phyloP scores from a whole-genome alignment of 2,888 invertebrate genomes.

The Yponomeuta plumbellus region DNA sequence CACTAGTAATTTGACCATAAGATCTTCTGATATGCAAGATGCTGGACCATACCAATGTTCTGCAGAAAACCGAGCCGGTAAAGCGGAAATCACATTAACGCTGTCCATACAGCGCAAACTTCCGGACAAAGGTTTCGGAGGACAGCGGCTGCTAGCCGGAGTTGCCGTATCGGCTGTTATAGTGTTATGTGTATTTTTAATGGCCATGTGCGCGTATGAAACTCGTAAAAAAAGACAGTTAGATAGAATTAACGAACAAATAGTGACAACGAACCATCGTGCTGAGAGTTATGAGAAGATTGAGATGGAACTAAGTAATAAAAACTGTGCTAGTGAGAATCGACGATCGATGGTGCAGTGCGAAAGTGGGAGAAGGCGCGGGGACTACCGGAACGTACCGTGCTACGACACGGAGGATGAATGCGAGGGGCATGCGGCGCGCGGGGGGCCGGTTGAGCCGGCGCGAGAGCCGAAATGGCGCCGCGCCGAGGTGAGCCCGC shows the following conservation, averaged over 20 bases:
- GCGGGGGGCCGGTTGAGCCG: slow-evolving; percentile 46
- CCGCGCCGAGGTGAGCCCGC: slow-evolving; percentile 65
- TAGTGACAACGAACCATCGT: slow-evolving; percentile 63
- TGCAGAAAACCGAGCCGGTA: slow-evolving; percentile 88
- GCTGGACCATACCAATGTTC: slow-evolving; percentile 86
- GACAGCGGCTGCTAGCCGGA: slow-evolving; percentile 79
- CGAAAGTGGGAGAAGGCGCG: slow-evolving; percentile 74
- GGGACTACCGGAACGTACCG: slow-evolving; percentile 84
- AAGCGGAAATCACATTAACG: slow-evolving; percentile 83
- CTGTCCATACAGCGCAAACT: slow-evolving; percentile 82
- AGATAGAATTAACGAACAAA: slow-evolving; percentile 72
- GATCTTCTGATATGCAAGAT: slow-evolving; percentile 83
- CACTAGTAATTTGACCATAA: slow-evolving; percentile 84
- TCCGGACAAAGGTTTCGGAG: slow-evolving; percentile 76
- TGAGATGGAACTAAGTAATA: slow-evolving; percentile 79
- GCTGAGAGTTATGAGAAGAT: slow-evolving; percentile 87
- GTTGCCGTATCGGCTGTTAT: slow-evolving; percentile 82
- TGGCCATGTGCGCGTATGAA: slow-evolving; percentile 81
- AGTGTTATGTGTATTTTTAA: slow-evolving; percentile 80
- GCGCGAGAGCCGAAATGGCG: slow-evolving; percentile 49
- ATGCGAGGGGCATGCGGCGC: slow-evolving; percentile 60
- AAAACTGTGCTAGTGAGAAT: slow-evolving; percentile 54
- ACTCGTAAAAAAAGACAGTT: slow-evolving; percentile 77
- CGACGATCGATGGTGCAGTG: slow-evolving; percentile 39
- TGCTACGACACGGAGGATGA: slow-evolving; percentile 82